phyloP scores from a whole-genome alignment of 2,888 invertebrate genomes.

The Drosophila fungiperda region DNA sequence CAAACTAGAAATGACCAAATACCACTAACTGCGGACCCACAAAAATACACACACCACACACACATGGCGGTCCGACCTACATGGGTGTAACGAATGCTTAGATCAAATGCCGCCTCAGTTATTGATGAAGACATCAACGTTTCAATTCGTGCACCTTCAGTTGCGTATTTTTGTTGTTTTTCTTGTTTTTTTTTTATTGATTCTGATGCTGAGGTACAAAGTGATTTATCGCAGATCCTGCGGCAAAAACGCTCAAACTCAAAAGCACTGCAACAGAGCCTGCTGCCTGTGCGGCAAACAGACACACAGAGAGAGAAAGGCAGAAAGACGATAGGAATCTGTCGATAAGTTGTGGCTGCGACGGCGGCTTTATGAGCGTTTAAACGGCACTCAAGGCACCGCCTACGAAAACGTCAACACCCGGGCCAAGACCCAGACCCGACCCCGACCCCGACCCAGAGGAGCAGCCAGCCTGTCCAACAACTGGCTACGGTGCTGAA shows the following conservation, averaged over 20 bases:
- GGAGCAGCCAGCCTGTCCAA: conserved; percentile 21
- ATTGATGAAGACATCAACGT: conserved; percentile 78
- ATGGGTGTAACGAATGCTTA: conserved; percentile 72
- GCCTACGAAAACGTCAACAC: conserved; percentile 79
- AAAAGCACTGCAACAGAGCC: conserved; percentile 48
- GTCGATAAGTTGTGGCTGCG: conserved; percentile 74
- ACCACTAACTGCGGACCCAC: conserved; percentile 36
- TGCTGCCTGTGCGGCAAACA: conserved; percentile 28
- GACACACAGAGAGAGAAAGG: not conserved
- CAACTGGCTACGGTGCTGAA: conserved; percentile 53
- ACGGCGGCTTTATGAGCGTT: conserved; percentile 64
- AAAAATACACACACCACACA: conserved; percentile 13
- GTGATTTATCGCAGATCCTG: conserved; percentile 81
- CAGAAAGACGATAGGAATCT: conserved; percentile 62
- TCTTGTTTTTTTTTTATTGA: conserved; percentile 56
- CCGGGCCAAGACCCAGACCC: conserved; percentile 20
- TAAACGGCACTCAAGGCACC: conserved; percentile 75
- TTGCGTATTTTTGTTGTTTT: conserved; percentile 11
- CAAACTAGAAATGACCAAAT: conserved; percentile 26
- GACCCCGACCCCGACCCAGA: conserved; percentile 9
- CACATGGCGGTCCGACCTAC: conserved; percentile 58
- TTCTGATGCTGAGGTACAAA: conserved; percentile 60
- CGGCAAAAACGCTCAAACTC: conserved; percentile 61
- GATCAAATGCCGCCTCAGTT: conserved; percentile 73
- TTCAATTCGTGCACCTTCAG: conserved; percentile 68